Conservation (phyloP, 2,888 invertebrate genomes). For the Trilocha varians region DNA sequence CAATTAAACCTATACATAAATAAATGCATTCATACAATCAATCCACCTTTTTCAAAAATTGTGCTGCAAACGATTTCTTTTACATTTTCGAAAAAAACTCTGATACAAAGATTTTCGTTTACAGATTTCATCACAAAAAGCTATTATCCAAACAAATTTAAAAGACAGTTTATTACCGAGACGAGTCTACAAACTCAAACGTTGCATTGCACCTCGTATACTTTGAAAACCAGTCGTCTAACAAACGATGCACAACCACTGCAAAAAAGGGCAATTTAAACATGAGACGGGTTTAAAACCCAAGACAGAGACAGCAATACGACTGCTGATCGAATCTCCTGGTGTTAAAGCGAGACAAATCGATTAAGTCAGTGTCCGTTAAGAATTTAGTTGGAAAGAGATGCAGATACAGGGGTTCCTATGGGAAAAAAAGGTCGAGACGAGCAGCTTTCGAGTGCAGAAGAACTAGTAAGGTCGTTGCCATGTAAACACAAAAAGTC, state of each 20-base stretch:
- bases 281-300: constrained; percentile 48
- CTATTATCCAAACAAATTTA: too few species aligned
- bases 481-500: constrained; percentile 44
- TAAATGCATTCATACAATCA: too few species aligned
- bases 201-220: not conserved
- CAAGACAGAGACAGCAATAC: constrained; percentile 36
- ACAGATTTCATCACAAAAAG: too few species aligned
- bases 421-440: constrained; percentile 32
- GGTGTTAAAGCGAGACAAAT: constrained; percentile 58
- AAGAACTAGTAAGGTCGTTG: constrained; percentile 51
- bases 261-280: constrained; percentile 52
- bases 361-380: constrained; percentile 43
- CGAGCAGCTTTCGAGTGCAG: constrained; percentile 19
- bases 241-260: constrained; percentile 14
- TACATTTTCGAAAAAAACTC: too few species aligned
- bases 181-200: too few species aligned
- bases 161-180: too few species aligned
- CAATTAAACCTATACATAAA: too few species aligned
- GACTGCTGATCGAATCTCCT: constrained; percentile 31
- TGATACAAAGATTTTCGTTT: too few species aligned
- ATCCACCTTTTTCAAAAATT: too few species aligned
- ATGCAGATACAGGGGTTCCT: constrained; percentile 29
- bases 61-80: too few species aligned
- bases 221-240: not conserved
- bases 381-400: constrained; percentile 45